Percentiles rank a stretch among this genome's conserved stretches.
Conservation (phyloP, 2,797 vertebrate species). For the Loriculus beryllinus region DNA sequence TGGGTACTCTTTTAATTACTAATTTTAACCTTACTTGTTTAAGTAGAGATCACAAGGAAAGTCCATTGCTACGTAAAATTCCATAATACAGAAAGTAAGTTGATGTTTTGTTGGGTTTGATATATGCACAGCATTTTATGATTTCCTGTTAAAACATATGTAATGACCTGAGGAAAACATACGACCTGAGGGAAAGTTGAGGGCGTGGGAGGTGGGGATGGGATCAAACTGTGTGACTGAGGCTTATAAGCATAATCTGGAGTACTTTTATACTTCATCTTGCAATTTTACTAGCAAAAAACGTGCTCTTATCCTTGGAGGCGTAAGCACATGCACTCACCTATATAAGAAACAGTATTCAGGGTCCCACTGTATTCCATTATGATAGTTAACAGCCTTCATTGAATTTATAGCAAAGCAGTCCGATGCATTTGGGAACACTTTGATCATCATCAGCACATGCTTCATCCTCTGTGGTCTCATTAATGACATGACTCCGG, state of each 20-base stretch:
- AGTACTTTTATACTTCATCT: neutral
- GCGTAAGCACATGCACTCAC: neutral
- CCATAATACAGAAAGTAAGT: neutral
- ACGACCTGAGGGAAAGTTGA: neutral
- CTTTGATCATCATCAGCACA: neutral
- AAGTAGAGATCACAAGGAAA: neutral
- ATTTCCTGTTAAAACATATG: neutral
- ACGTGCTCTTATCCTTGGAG: neutral
- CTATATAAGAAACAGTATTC: neutral
- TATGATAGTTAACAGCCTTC: neutral
- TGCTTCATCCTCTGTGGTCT: neutral
- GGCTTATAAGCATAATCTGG: neutral
- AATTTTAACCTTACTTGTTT: slow-evolving; percentile 19
- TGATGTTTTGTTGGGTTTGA: neutral
- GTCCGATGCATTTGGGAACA: neutral
- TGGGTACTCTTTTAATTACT: neutral
- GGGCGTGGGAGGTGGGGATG: neutral
- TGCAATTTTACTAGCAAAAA: neutral
- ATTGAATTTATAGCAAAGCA: neutral
- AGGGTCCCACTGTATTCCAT: neutral
- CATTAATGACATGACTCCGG: neutral
- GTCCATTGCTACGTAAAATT: neutral
- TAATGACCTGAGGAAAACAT: neutral
- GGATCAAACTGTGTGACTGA: neutral
- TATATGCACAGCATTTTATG: neutral